A percentile compares a stretch with the other conserved stretches of the same genome.
These are phyloP conservation scores for Butorides virescens DNA, from an alignment of 2,113 vertebrate species.

Conservation along the genomic window DNA sequence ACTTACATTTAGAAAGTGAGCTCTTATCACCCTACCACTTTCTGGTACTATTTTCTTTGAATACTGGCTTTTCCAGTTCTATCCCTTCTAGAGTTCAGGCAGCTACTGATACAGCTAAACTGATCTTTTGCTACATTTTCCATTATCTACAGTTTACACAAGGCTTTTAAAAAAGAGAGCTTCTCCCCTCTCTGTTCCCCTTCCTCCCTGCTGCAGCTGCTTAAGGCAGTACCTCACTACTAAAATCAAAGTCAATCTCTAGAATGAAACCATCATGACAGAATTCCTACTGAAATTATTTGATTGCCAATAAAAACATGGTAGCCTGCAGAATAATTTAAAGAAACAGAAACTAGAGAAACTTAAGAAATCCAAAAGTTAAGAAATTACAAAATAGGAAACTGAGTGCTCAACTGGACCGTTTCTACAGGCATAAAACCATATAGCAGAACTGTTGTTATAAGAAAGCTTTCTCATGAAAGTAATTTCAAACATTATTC, in stretches of 20 bases:
- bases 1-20: not conserved
- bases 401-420: not conserved
- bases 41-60: not conserved
- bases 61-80: not conserved
- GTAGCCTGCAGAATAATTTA: not conserved
- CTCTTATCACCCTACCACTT: not conserved
- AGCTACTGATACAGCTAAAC: not conserved
- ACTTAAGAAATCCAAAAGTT: not conserved
- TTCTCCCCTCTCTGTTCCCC: not conserved
- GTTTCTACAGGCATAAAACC: not conserved
- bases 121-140: not conserved
- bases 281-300: not conserved
- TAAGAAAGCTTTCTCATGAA: not conserved
- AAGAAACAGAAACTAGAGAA: not conserved
- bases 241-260: not conserved
- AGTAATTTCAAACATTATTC: not conserved
- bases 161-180: not conserved
- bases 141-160: not conserved
- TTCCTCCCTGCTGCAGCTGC: not conserved
- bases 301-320: not conserved
- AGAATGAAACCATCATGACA: not conserved
- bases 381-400: not conserved
- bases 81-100: not conserved
- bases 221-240: not conserved
- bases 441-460: not conserved